Evolutionary conservation across 2,113 vertebrate genomes (phyloP).

Genomic region (Heterocephalus glaber): DNA sequence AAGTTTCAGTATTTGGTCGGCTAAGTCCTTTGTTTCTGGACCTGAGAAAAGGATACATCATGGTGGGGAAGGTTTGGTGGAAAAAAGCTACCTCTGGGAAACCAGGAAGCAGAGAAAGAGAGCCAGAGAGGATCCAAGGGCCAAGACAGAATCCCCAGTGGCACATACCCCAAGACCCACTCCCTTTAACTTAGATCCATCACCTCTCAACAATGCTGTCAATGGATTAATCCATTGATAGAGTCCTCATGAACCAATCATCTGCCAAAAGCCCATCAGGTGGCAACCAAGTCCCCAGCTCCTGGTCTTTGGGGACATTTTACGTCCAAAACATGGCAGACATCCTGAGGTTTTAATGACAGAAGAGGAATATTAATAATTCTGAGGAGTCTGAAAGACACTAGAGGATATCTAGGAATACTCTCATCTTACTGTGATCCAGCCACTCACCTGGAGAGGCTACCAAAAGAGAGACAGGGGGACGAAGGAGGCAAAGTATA

Average conservation of each 20-base stretch:
- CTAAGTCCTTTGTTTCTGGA: neutral
- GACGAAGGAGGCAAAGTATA: neutral
- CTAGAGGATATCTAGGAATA: neutral
- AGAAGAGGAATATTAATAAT: neutral
- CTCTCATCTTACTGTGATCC: neutral
- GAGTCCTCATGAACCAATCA: neutral
- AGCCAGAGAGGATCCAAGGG: neutral
- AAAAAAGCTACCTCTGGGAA: neutral
- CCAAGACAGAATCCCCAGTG: neutral
- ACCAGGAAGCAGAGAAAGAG: neutral
- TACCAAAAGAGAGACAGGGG: neutral
- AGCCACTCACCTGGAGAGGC: neutral
- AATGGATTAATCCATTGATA: neutral
- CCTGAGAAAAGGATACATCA: neutral
- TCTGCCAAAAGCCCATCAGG: neutral
- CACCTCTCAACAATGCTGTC: neutral
- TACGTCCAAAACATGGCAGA: neutral
- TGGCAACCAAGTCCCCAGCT: neutral
- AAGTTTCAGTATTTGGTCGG: neutral
- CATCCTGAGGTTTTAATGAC: neutral
- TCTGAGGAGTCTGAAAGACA: neutral
- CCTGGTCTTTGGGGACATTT: neutral
- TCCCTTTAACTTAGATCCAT: neutral
- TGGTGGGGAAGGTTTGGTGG: neutral
- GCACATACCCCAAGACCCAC: neutral